Evolutionary conservation across 2,113 vertebrate genomes (phyloP), one percentile per base, ranked within the genome.

Genomic region (Nestor notabilis): DNA sequence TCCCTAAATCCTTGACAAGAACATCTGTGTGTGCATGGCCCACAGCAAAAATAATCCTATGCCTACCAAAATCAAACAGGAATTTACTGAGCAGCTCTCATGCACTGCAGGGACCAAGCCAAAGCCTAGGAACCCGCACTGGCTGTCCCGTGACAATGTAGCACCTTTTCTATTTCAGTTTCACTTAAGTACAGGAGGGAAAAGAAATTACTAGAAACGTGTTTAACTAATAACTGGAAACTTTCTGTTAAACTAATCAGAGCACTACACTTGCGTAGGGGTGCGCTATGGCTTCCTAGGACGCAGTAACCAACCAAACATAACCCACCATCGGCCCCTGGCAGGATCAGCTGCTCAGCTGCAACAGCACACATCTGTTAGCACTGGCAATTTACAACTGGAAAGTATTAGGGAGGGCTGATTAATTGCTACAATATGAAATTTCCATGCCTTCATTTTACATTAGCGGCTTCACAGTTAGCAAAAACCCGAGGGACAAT

Each of bases 401-500:
- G 75, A 93, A 95, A 91, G 84, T 95, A 89, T 94, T 80, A 78
- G 92, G 53, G 60, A 88, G 66, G 64, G 63, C 27, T 72, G 82
- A 93, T 97, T 72, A 89, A 92, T 82, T 94, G 87, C 82, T 93
- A 44, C 75, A 80, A 69, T 53, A 83, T 33, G 55, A 90, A 92
- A 91, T 86, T 93, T 83, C 92, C 84, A 94, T 72, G 83, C 68
- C 80, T 92, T 84, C 44, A 39, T 65, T 86, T 81, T 53, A 86
- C 76, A 93, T 94, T 93, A 95, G 78, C 75, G 75, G 78, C 74
- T 79, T 75, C 0, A 0, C 17, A 55, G 75, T 63, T 84, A 91
- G 46, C 44, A 90, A 63, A 87, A 50, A 49, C 50, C 28, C 10
- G 0, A 76, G 43, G 76, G 76, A 87, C 95, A 89, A 60, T 4